Conservation (phyloP, 2,888 invertebrate species). For the Steinernema carpocapsae region DNA sequence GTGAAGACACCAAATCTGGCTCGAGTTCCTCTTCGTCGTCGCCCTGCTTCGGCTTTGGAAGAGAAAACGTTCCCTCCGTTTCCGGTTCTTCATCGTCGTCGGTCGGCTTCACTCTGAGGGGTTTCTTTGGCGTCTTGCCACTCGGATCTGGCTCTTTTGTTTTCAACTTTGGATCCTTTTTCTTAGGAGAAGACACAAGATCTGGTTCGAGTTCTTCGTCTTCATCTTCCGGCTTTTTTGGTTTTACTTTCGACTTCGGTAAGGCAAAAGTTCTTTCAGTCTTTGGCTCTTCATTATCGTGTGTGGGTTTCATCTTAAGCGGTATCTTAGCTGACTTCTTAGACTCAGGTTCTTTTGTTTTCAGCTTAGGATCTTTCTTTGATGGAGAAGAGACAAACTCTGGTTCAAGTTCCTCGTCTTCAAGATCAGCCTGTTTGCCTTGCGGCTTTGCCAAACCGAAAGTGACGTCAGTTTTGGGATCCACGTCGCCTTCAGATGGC, state of each 20-base stretch:
- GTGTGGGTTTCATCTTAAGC: background rate
- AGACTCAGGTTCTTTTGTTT: slow-evolving; percentile 16
- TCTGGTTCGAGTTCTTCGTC: slow-evolving; percentile 24
- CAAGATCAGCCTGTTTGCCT: slow-evolving; percentile 11
- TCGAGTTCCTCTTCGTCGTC: slow-evolving; percentile 42
- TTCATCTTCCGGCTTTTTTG: slow-evolving; percentile 35
- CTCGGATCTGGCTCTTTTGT: slow-evolving; percentile 18
- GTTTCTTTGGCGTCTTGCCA: background rate
- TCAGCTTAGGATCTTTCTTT: slow-evolving; percentile 33
- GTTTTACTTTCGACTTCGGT: slow-evolving; percentile 32
- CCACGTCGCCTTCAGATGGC: slow-evolving; percentile 41
- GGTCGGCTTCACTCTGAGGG: slow-evolving; percentile 3
- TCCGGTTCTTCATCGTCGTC: slow-evolving; percentile 7
- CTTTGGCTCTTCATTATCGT: slow-evolving; percentile 14
- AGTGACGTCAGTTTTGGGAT: slow-evolving; percentile 47
- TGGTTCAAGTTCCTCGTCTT: slow-evolving; percentile 26
- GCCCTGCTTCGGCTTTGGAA: slow-evolving; percentile 34
- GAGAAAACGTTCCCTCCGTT: background rate
- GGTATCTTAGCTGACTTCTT: background rate
- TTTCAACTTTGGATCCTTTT: slow-evolving; percentile 26
- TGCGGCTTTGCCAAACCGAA: slow-evolving; percentile 43
- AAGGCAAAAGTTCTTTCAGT: background rate
- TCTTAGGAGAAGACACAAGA: slow-evolving; percentile 13
- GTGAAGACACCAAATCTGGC: slow-evolving; percentile 12
- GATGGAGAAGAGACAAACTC: slow-evolving; percentile 34